Evolutionary conservation across 2,888 invertebrate genomes (phyloP), one percentile per base, ranked within the genome.

Genomic region (Plagodis pulveraria): DNA sequence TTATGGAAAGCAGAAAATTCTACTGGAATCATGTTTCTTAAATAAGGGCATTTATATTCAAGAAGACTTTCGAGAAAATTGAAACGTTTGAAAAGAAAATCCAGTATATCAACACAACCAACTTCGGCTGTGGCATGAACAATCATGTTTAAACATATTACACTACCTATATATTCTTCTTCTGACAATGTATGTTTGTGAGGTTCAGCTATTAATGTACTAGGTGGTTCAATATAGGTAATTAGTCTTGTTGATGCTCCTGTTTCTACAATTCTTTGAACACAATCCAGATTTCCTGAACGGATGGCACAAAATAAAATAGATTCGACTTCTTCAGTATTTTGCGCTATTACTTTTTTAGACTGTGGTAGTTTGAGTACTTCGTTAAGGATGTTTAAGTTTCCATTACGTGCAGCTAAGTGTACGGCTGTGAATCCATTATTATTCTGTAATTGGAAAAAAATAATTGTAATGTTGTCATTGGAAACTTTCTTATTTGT

Each of bases 51-150:
- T 49, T 40, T 47, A 49, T 60, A 52, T 10, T 5, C 10, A 8
- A 60, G 45, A 12, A 60, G 48, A n/a, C 49, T 2, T 44, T 67
- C 46, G n/a, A 55, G 41, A 0, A 66, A 66, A 76, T 91, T 72
- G 22, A 22, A 22, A 77, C 86, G 69, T 72, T 83, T 80, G 11
- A 94, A 71, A 43, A 95, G 80, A 38, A 85, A 75, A 68, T 89
- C 84, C 7, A 94, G 84, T 63, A 94, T 90, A n/a, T 91, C 87
- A 32, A 80, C 69, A 59, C 88, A 82, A 1, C 94, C 93, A 59
- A 82, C 76, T 72, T 88, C 89, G 50, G 76, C 74, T 12, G 76
- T 72, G 11, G 67, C 53, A 10, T 67, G 67, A 11, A 67, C 36
- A 6, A 67, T 52, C 49, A 49, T 47, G 41, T 62, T 62, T 8